Percentiles rank a stretch among this genome's conserved stretches.
phyloP scores from a whole-genome alignment of 2,113 vertebrate species.

The Tinamus guttatus region DNA sequence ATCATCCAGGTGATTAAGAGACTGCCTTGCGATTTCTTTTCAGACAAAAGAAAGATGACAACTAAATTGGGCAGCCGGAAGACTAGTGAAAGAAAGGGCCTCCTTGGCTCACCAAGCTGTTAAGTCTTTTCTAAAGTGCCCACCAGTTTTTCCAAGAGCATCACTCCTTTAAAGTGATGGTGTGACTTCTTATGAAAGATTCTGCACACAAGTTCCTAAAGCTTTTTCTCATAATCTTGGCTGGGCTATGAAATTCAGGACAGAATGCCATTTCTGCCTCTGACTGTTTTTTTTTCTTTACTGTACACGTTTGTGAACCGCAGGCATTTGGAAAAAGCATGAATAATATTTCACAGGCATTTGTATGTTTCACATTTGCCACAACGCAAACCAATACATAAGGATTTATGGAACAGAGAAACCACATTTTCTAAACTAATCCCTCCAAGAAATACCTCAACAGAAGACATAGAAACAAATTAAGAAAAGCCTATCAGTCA shows the following conservation, averaged over 20 bases:
- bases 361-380: neutral
- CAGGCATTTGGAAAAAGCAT: neutral
- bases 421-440: neutral
- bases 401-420: neutral
- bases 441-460: neutral
- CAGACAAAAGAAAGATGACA: neutral
- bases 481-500: neutral
- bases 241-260: neutral
- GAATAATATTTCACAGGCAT: neutral
- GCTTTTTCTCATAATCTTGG: neutral
- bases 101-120: neutral
- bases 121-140: too few species aligned
- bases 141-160: neutral
- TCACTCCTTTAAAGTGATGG: rapidly evolving
- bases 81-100: neutral
- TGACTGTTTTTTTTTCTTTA: neutral
- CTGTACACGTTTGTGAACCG: neutral
- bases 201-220: neutral
- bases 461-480: neutral
- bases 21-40: neutral
- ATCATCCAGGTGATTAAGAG: neutral
- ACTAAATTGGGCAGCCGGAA: neutral
- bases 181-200: neutral
- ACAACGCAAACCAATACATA: neutral
- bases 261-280: neutral